Base-by-base conservation (phyloP, 2,888 invertebrate species). In the Drosophila melanosoma region DNA sequence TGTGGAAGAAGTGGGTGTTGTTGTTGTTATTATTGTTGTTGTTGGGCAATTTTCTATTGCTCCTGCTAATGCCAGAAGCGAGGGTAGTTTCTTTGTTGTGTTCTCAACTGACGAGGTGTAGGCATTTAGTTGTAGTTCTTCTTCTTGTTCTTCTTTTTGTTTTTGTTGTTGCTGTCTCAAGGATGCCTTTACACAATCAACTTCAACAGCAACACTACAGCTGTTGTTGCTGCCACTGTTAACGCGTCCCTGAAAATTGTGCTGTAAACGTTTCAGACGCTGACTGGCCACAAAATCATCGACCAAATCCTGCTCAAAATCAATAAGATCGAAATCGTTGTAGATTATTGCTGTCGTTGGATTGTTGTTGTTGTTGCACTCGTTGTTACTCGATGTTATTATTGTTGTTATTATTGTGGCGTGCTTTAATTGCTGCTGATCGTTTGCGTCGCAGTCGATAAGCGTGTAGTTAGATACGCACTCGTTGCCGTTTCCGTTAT, bases 251-350 rank as follows among this genome's bases (percentile, higher is more conserved):
- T 92, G 92, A 83, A 92, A 93, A 84, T 93, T 91, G 77, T 93
- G 92, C 86, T 94, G 94, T 62, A 94, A 89, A 67, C 94, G 93
- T 83, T 94, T 94, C 64, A 94, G 88, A 57, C 94, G 92, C 62
- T 94, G 93, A 81, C 93, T 93, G 54, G 93, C 93, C 81, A 93
- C 93, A 77, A 93, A 94, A 61, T 86, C 87, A 40, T 89, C 89
- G 26, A 58, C 54, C 56, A 76, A 79, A 63, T 86, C 86, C 57
- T 72, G 63, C 33, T 89, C 86, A 70, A 90, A 90, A 88, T 86
- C 86, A 72, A 90, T 88, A 35, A 90, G 87, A 83, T 90, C 86
- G 68, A 42, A 74, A 71, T 89, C 83, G 63, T 40, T 74, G 79
- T 84, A 68, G 87, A 79, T 87, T 77, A 78, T 83, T 88, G 83